Evolutionary conservation across 2,113 vertebrate genomes (phyloP), one percentile per base, ranked within the genome.

Genomic region (Gambusia affinis): DNA sequence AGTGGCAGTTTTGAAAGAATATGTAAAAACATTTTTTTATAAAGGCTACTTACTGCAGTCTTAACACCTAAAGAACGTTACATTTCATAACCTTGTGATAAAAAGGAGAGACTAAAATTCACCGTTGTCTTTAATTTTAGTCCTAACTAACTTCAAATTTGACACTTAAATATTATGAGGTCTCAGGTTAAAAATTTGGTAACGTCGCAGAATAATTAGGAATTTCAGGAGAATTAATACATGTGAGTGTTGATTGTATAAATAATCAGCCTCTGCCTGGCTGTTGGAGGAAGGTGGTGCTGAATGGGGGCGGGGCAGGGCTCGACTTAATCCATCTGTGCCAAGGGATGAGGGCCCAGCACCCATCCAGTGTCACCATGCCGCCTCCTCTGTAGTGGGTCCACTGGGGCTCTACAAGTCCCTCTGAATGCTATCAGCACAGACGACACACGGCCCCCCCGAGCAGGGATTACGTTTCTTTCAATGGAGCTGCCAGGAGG

Each of bases 341-440:
- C 90, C 88, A 88, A 69, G 31, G 82, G 67, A 65, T 73, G 73
- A 84, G 82, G 83, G 80, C 85, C 85, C 87, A 89, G 87, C 87
- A 91, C 87, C 88, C 84, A 87, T 81, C 88, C 78, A 89, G 87
- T 88, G 75, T 87, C 85, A 77, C 87, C 79, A 76, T 28, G 81
- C 76, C 8, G 61, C 80, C 88, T 87, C 82, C 86, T 92, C 86
- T 89, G 89, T 90, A 86, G 87, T 90, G 81, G 78, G 87, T 87
- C 89, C 86, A 87, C 83, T 87, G 80, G 88, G 90, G 87, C 60
- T 72, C 81, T 87, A 89, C 92, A 91, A 81, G 88, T 88, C 86
- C 83, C 80, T 72, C 80, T 93, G 89, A 93, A 93, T 93, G 91
- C 91, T 93, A 94, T 94, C 93, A 90, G 91, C 89, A 91, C 88